Evolutionary conservation across 2,888 invertebrate species (phyloP), one percentile per base, ranked within the genome.

Genomic region (Hyalella azteca): DNA sequence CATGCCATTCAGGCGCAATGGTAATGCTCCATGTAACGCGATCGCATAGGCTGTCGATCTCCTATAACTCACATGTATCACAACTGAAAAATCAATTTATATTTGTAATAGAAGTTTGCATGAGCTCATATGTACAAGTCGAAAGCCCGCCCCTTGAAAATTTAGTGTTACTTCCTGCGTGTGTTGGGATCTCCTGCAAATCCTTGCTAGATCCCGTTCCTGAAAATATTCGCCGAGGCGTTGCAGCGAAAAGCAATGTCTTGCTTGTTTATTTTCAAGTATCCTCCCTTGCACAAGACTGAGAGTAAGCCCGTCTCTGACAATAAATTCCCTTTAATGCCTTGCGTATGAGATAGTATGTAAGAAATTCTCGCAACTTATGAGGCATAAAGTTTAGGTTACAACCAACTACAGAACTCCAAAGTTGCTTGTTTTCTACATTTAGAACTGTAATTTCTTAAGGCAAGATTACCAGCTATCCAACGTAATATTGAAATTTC

Each of bases 241-340:
- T 29, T 59, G 29, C 66, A 66, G 36, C 66, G 19, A 32, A 32
- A 36, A 29, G 66, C 66, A 66, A 66, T 36, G 66, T 29, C 15
- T 36, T 66, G 39, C 66, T 66, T 66, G 29, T 66, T 66, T 66
- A 66, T 66, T 66, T 66, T 66, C 66, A 66, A 66, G 66, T 29
- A 15, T 0, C 66, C 19, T 36, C 39, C 36, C 66, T 36, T 66
- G n/a, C 19, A 36, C 36, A 36, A 66, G 13, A 66, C 66, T 32
- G 1, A 15, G 15, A 2, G 66, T 29, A 29, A 36, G 2, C 66
- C 39, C 15, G 36, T 22, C 39, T 11, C 36, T 3, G 0, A 36
- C 66, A 11, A 36, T 66, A 66, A 66, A 7, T 36, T 66, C 66
- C 36, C 66, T 66, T 36, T 66, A 66, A 66, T 66, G 66, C 66